phyloP scores from a whole-genome alignment of 2,113 vertebrate genomes.

The Centropristis striata region DNA sequence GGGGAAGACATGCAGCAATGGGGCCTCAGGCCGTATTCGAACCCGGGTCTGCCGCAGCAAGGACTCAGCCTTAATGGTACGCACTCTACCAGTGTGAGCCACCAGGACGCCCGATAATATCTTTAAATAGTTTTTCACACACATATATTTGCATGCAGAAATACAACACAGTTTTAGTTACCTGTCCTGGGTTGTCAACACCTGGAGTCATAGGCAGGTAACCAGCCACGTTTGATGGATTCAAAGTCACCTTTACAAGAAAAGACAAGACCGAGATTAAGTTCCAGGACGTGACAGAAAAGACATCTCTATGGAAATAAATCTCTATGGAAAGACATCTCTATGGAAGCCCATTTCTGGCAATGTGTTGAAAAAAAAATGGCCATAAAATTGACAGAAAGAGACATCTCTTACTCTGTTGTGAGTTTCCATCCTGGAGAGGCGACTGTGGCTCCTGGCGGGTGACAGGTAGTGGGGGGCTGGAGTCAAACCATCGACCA shows the following conservation, averaged over 20 bases:
- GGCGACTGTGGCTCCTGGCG: slow-evolving; percentile 73
- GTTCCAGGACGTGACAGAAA: neutral
- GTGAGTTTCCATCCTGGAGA: slow-evolving; percentile 77
- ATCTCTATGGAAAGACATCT: neutral
- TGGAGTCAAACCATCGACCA: slow-evolving; percentile 71
- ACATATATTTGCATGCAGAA: no score
- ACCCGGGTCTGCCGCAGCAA: no score
- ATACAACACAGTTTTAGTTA: slow-evolving; percentile 23
- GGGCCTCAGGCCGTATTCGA: no score
- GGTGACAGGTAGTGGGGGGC: slow-evolving; percentile 72
- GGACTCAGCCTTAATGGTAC: no score
- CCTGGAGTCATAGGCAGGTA: slow-evolving; percentile 94
- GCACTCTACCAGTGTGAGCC: no score
- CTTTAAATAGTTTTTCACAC: no score
- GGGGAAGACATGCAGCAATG: no score
- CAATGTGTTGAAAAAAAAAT: neutral
- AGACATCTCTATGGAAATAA: neutral
- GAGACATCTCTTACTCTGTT: slow-evolving; percentile 65
- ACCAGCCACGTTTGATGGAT: slow-evolving; percentile 84
- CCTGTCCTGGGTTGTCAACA: slow-evolving; percentile 84
- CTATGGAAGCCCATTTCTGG: neutral
- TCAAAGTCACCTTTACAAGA: slow-evolving; percentile 81
- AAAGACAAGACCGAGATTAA: slow-evolving; percentile 3
- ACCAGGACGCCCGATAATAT: no score
- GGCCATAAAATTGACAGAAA: neutral